These are phyloP conservation scores for Samia ricini DNA, from an alignment of 1,140 invertebrate genomes.

Conservation along the genomic window DNA sequence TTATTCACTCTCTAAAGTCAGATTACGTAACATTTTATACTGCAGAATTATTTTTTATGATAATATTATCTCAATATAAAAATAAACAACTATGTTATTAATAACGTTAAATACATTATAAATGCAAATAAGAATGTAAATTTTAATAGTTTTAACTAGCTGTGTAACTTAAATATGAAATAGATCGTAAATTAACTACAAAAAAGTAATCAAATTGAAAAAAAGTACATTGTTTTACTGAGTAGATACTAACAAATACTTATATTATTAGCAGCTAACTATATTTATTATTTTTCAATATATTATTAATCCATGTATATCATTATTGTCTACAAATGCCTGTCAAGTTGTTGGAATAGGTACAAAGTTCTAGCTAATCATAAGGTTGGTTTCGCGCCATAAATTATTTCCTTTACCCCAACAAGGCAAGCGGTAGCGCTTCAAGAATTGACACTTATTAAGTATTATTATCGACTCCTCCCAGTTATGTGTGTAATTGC, in stretches of 20 bases:
- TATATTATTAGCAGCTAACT: background rate
- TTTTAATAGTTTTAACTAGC: background rate
- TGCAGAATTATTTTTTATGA: background rate
- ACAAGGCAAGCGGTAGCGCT: background rate
- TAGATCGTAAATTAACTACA: background rate
- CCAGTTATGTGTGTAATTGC: slow-evolving; percentile 9
- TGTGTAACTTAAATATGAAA: background rate
- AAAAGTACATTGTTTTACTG: background rate
- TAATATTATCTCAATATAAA: background rate
- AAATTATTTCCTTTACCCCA: slow-evolving; percentile 8
- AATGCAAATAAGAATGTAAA: background rate
- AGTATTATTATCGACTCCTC: slow-evolving; percentile 8
- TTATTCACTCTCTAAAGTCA: background rate
- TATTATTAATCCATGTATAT: background rate
- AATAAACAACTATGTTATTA: background rate
- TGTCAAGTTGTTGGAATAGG: background rate
- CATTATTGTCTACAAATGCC: background rate
- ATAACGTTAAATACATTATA: background rate
- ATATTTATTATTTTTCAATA: background rate
- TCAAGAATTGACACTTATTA: background rate
- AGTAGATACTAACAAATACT: background rate
- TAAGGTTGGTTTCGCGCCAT: background rate
- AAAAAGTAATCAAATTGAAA: background rate
- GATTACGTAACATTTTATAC: background rate
- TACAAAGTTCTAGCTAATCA: slow-evolving; percentile 4